These are phyloP conservation scores for Orchesellides sinensis DNA, from an alignment of 2,888 invertebrate species.

Conservation along the genomic window DNA sequence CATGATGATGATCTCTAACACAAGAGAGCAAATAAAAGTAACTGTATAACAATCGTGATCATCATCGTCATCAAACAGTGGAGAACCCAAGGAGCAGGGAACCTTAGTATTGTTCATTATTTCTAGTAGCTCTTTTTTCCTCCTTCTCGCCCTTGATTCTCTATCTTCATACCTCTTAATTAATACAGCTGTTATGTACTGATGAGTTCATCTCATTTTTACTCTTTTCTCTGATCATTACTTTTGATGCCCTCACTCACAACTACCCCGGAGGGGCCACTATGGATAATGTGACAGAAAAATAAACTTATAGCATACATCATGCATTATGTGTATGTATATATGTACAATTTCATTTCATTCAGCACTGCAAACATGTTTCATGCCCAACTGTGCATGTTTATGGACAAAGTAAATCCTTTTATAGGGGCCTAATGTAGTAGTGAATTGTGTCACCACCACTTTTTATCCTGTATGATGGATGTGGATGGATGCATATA, in stretches of 20 bases:
- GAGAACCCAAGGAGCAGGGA: neutral
- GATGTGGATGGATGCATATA: too few relatives aligned
- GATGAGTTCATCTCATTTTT: slow-evolving; percentile 69
- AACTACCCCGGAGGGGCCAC: slow-evolving; percentile 61
- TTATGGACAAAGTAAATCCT: too few relatives aligned
- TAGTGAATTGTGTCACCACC: too few relatives aligned
- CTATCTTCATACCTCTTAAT: slow-evolving; percentile 74
- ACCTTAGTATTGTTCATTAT: slow-evolving; percentile 29
- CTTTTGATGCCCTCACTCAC: slow-evolving; percentile 49
- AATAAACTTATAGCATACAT: too few relatives aligned
- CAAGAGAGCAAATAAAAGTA: neutral
- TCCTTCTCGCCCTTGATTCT: slow-evolving; percentile 53
- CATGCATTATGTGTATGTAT: too few relatives aligned
- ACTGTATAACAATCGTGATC: too few relatives aligned
- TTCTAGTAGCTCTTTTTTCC: slow-evolving; percentile 65
- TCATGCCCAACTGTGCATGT: too few relatives aligned
- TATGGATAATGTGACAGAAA: slow-evolving; percentile 54
- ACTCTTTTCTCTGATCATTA: slow-evolving; percentile 52
- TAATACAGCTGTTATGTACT: slow-evolving; percentile 73
- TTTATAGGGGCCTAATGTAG: too few relatives aligned
- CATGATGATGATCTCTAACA: neutral
- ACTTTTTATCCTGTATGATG: too few relatives aligned
- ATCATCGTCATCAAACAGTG: slow-evolving; percentile 2
- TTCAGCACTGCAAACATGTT: too few relatives aligned
- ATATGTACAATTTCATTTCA: too few relatives aligned